Evolutionary conservation across 2,113 vertebrate species (phyloP), one percentile per base, ranked within the genome.

Genomic region (Carettochelys insculpta): DNA sequence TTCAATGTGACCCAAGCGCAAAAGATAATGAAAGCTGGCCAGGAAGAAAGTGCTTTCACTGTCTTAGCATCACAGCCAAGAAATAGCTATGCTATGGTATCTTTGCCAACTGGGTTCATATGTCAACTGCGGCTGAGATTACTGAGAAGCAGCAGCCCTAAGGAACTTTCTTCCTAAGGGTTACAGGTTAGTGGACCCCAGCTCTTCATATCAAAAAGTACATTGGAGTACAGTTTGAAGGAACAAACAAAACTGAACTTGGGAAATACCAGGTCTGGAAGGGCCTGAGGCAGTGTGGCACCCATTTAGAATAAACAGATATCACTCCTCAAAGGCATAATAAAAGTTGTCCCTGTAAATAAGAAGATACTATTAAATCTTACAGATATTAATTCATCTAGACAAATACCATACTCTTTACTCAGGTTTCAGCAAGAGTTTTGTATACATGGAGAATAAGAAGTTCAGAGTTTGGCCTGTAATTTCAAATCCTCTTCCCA

Each of bases 41-140:
- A 75, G 75, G 31, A 92, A 94, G 94, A 89, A 94, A 94, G 90
- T 80, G 45, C 52, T 96, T 95, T 90, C 52, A 76, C 73, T 94
- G 5, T 88, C 82, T 91, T 95, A 73, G n/a, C 77, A 77, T 85
- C 71, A 58, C 76, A 80, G 87, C 86, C 52, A 90, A 95, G 94
- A 94, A 94, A 94, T 58, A 96, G 85, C 85, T 94, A 41, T 13
- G 34, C 20, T 47, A 3, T 31, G 87, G 90, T 80, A 89, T 87
- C 95, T 94, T 94, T 94, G 92, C 94, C 92, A 94, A 81, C 4
- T 24, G 86, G 80, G 92, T 92, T 97, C 96, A 84, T 81, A 78
- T 90, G 87, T 95, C 97, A 96, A 92, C 89, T 38, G 85, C 89
- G 61, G 80, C 89, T 87, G 0, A 0, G 88, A 83, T 93, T 94